Conservation (phyloP, 2,797 vertebrate genomes). For the Cryptoprocta ferox region DNA sequence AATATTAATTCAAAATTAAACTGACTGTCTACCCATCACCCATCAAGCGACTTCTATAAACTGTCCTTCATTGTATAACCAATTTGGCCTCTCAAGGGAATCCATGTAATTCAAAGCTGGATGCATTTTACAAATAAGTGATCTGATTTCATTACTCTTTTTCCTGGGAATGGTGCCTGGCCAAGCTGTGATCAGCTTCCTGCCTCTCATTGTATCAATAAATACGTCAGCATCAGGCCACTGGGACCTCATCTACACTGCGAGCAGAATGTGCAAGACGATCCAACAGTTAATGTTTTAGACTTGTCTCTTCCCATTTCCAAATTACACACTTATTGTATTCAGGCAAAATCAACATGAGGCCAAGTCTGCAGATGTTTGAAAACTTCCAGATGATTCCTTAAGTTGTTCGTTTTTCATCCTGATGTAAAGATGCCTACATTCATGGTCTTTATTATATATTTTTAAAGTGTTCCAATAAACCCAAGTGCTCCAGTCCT, state of each 20-base stretch:
- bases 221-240: slow-evolving; percentile 66
- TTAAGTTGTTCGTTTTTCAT: slow-evolving; percentile 71
- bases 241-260: slow-evolving; percentile 61
- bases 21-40: neutral
- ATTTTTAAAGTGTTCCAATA: slow-evolving; percentile 54
- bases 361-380: slow-evolving; percentile 78
- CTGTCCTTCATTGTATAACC: slow-evolving; percentile 19
- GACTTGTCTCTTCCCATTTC: slow-evolving; percentile 77
- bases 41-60: slow-evolving; percentile 7
- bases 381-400: slow-evolving; percentile 81
- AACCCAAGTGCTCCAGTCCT: neutral
- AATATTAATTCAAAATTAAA: slow-evolving; percentile 44
- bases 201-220: slow-evolving; percentile 70
- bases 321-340: slow-evolving; percentile 74
- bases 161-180: slow-evolving; percentile 60
- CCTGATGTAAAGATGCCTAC: slow-evolving; percentile 63
- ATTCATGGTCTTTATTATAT: slow-evolving; percentile 46
- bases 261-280: slow-evolving; percentile 52
- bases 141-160: slow-evolving; percentile 65
- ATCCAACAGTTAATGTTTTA: slow-evolving; percentile 77
- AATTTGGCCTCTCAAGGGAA: slow-evolving; percentile 43
- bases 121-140: slow-evolving; percentile 68
- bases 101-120: slow-evolving; percentile 57
- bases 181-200: slow-evolving; percentile 67
- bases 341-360: slow-evolving; percentile 72